Conservation (phyloP, 1,140 invertebrate species). For the Drosophila tristis region DNA sequence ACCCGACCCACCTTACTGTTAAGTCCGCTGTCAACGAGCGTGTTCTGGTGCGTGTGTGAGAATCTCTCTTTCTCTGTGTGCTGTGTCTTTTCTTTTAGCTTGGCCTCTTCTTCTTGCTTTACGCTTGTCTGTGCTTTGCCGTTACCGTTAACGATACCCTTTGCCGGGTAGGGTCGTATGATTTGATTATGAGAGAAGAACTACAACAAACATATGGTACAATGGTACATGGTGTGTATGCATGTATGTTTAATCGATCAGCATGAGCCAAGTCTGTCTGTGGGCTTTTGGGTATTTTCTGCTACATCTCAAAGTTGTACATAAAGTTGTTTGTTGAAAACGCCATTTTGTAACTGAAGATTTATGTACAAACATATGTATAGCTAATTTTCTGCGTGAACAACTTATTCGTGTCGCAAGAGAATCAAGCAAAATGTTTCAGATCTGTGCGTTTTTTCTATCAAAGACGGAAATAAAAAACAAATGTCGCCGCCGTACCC, state of each 20-base stretch:
- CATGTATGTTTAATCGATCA: too few species aligned
- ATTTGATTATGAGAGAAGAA: neutral
- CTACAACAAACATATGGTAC: neutral
- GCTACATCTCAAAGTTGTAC: too few species aligned
- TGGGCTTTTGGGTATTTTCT: neutral
- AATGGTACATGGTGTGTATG: too few species aligned
- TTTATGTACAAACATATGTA: too few species aligned
- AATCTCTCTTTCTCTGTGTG: constrained; percentile 13
- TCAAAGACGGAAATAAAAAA: too few species aligned
- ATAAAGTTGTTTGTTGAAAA: too few species aligned
- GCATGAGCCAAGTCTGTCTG: too few species aligned
- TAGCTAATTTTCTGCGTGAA: too few species aligned
- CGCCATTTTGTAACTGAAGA: too few species aligned
- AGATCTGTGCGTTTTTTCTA: constrained; percentile 22
- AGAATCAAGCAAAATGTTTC: neutral
- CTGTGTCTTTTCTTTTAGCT: constrained; percentile 6
- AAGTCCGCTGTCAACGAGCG: constrained; percentile 59
- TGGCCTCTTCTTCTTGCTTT: constrained; percentile 33
- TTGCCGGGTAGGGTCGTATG: neutral
- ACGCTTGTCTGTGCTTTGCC: neutral
- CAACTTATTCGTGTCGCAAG: too few species aligned
- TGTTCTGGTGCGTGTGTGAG: constrained; percentile 41
- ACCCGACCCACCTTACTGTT: constrained; percentile 41
- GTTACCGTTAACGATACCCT: neutral
- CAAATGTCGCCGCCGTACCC: too few species aligned